These are phyloP conservation scores for Corvus moneduloides DNA, from an alignment of 2,113 vertebrate species.

Conservation along the genomic window DNA sequence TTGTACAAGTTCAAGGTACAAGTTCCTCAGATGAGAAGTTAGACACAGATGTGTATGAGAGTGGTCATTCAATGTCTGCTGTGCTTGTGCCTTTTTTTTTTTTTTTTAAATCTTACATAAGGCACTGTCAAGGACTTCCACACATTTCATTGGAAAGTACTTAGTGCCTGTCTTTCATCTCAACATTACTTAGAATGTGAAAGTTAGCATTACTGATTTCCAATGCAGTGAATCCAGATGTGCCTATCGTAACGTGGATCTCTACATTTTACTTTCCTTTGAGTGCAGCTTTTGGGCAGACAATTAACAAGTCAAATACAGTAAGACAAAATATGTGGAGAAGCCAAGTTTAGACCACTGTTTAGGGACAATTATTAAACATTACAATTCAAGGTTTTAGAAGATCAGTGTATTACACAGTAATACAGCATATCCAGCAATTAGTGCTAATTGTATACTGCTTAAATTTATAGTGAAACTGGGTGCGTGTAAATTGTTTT, in stretches of 20 bases:
- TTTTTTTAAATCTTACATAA: background rate
- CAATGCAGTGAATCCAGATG: background rate
- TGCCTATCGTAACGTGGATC: background rate
- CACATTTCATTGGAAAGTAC: background rate
- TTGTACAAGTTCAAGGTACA: background rate
- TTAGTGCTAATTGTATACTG: background rate
- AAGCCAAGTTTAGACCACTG: background rate
- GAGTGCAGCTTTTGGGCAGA: background rate
- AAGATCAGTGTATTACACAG: background rate
- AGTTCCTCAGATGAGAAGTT: background rate
- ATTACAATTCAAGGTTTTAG: constrained; percentile 8
- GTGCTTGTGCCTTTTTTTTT: background rate
- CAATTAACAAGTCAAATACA: background rate
- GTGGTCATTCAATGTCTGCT: background rate
- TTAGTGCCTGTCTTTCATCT: background rate
- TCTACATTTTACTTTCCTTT: background rate
- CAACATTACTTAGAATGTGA: background rate
- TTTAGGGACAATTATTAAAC: constrained; percentile 32
- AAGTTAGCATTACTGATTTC: background rate
- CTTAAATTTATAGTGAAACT: background rate
- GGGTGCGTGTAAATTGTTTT: background rate
- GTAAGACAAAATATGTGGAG: background rate
- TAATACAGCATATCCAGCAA: background rate
- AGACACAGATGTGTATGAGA: background rate
- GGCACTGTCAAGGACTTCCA: background rate